Conservation (phyloP, 2,113 vertebrate genomes). For the Acanthochromis polyacanthus region DNA sequence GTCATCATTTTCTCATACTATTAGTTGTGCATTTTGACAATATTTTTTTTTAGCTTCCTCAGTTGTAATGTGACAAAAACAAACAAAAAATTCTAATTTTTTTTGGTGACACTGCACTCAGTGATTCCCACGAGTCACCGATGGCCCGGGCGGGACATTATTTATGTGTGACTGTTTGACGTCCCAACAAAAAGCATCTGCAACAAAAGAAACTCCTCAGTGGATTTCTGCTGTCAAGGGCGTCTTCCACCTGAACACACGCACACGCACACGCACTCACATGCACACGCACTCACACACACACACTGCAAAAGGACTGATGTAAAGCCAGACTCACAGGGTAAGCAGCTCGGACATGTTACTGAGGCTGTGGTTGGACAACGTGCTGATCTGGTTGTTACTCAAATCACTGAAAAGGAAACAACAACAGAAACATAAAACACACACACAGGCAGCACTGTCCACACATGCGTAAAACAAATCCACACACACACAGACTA, state of each 20-base stretch:
- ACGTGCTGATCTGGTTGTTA: constrained; percentile 99
- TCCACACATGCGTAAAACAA: constrained; percentile 42
- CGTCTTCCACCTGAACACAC: neutral
- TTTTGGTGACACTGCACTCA: neutral
- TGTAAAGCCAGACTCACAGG: constrained; percentile 91
- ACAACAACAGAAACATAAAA: constrained; percentile 71
- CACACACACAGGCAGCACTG: constrained; percentile 49
- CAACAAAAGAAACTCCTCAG: neutral
- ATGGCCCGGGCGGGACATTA: neutral
- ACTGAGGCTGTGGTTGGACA: constrained; percentile 99
- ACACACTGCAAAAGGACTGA: constrained; percentile 48
- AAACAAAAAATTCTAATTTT: no score
- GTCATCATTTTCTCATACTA: neutral
- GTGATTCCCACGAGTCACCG: neutral
- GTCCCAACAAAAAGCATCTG: neutral
- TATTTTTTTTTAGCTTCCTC: neutral
- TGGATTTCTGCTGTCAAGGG: neutral
- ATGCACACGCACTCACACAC: constrained; percentile 18
- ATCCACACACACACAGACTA: constrained; percentile 14
- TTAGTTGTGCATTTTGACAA: neutral
- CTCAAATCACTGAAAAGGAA: constrained; percentile 97
- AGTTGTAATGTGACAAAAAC: no score
- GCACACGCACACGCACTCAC: constrained; percentile 8
- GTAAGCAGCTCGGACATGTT: constrained; percentile 99
- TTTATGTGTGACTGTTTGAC: neutral